Percentiles rank a stretch among this genome's conserved stretches.
Conservation (phyloP, 2,113 vertebrate genomes). For the Sialia sialis region DNA sequence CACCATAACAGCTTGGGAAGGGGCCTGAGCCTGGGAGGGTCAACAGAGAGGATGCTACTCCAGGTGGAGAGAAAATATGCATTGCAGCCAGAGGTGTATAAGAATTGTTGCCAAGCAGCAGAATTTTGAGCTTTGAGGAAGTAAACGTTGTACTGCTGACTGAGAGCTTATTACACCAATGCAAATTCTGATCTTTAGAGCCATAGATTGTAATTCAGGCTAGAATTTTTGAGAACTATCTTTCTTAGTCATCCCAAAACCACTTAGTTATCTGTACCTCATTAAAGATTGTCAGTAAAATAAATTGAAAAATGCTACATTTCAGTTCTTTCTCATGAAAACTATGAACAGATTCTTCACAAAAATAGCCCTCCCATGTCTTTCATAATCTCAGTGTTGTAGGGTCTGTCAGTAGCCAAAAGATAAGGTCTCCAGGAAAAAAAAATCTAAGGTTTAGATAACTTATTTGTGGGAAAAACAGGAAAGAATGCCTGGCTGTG, state of each 20-base stretch:
- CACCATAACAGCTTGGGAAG: rapidly evolving
- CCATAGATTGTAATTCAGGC: background rate
- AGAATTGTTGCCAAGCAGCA: background rate
- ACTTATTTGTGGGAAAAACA: background rate
- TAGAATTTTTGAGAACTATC: background rate
- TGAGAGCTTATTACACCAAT: background rate
- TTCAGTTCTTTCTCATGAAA: background rate
- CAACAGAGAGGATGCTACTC: background rate
- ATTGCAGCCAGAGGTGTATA: background rate
- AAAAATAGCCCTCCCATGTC: background rate
- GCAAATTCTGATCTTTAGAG: background rate
- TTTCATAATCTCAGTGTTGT: background rate
- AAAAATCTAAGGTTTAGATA: background rate
- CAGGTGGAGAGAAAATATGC: background rate
- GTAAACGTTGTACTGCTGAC: background rate
- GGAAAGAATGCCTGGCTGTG: background rate
- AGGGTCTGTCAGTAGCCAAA: background rate
- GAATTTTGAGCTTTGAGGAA: background rate
- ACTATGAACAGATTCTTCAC: background rate
- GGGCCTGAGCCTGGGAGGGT: background rate
- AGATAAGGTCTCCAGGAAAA: background rate
- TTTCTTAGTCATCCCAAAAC: background rate
- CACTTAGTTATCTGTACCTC: background rate
- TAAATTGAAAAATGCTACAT: background rate
- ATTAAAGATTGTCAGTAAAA: background rate